Base-by-base conservation (phyloP, 2,797 vertebrate genomes). In the Acrossocheilus wenchowensis region DNA sequence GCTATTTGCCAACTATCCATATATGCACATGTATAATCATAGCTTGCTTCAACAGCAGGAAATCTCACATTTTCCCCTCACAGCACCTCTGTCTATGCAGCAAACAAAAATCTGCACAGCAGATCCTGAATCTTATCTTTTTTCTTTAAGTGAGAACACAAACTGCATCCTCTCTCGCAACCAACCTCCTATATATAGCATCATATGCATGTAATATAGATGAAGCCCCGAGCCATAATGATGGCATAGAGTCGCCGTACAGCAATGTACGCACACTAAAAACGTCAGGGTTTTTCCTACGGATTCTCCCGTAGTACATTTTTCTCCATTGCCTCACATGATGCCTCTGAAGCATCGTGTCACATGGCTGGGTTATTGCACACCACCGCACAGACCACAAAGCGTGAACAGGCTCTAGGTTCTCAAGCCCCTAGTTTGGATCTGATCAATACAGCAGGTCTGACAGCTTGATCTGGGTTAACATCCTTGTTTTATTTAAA, bases 351-450 rank as follows among this genome's bases (percentile, higher is more conserved):
- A 30, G 17, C 41, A 5, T 69, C 21, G 48, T 54, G 66, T 86
- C 87, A 86, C 45, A 72, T 80, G 84, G 0, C 45, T 26, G 6
- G 72, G 62, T 82, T 88, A 81, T 85, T 82, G 54, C 43, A 86
- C 68, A 86, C 78, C 68, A 81, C 30, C 50, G 87, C 83, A 78
- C 60, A 69, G 39, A 77, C 85, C 81, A 84, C 26, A 60, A 36
- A 84, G 43, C 14, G 9, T 74, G 60, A 80, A 43, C 57, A 72
- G 19, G 39, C n/a, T 82, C 48, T 69, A 60, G 69, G 54, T 45
- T 69, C 62, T 64, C 75, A 79, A 84, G 82, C 62, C 12, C 12
- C 73, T 41, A 62, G 73, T 81, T 74, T 2, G 8, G 34, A 74
- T 34, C 48, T 26, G 57, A 84, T 87, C 78, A 41, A 84, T 77